phyloP scores from a whole-genome alignment of 2,113 vertebrate species.

The Phasianus colchicus region DNA sequence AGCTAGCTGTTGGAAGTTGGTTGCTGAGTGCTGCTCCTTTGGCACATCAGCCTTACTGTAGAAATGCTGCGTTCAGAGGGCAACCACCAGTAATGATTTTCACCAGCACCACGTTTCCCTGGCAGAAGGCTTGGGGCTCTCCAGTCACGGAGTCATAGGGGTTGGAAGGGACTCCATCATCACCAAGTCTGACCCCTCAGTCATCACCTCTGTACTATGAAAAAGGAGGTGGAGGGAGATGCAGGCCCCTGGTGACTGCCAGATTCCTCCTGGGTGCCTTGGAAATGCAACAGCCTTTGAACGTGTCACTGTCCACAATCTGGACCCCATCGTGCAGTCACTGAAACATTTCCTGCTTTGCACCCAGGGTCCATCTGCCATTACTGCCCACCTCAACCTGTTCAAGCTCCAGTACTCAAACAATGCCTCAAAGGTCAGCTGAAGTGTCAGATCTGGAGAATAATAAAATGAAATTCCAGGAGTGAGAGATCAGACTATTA shows the following conservation, averaged over 20 bases:
- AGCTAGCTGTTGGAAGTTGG: neutral
- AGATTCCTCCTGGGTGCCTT: accelerated
- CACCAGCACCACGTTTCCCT: neutral
- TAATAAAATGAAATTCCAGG: neutral
- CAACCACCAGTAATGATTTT: neutral
- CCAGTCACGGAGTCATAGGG: neutral
- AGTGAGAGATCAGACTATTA: neutral
- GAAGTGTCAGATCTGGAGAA: neutral
- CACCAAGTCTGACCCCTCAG: too few relatives aligned
- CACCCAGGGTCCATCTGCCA: neutral
- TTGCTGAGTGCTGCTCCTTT: neutral
- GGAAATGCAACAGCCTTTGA: neutral
- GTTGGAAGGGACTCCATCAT: too few relatives aligned
- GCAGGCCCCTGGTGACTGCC: accelerated
- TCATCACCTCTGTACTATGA: accelerated
- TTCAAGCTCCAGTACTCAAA: neutral
- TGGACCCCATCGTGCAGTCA: neutral
- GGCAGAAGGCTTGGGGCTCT: neutral
- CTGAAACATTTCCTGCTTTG: neutral
- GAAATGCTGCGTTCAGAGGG: neutral
- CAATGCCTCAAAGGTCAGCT: neutral
- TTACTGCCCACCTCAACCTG: neutral
- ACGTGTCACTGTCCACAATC: accelerated
- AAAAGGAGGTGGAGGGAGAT: neutral
- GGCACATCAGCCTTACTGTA: neutral